These are phyloP conservation scores for Tor tambroides DNA, from an alignment of 2,113 vertebrate genomes.

Conservation along the genomic window DNA sequence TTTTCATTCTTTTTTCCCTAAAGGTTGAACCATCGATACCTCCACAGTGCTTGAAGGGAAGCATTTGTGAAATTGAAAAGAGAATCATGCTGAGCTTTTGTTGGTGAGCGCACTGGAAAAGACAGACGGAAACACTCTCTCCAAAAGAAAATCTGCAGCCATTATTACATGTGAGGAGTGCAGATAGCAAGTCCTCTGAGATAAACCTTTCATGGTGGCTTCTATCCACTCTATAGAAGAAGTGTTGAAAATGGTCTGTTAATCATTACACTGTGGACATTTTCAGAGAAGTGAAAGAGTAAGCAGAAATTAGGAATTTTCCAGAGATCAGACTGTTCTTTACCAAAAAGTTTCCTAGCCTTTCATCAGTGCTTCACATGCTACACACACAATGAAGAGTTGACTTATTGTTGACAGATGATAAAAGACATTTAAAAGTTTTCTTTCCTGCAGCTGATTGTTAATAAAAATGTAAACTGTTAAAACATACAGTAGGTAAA, in stretches of 20 bases:
- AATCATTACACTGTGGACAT: slow-evolving; percentile 24
- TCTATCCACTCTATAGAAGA: slow-evolving; percentile 4
- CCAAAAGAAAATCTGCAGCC: slow-evolving; percentile 27
- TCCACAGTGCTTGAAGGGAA: not conserved
- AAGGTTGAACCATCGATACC: not conserved
- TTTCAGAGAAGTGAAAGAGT: not conserved
- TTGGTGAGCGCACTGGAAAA: slow-evolving; percentile 20
- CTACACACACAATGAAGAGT: too few species aligned
- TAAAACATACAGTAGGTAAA: too few species aligned
- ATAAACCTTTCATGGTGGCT: not conserved
- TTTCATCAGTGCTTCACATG: too few species aligned
- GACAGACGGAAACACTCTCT: slow-evolving; percentile 15
- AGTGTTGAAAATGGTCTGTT: slow-evolving; percentile 2
- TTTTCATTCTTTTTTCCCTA: not conserved
- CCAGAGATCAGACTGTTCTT: not conserved
- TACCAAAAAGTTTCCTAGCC: not conserved
- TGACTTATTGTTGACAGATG: too few species aligned
- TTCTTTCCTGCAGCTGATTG: too few species aligned
- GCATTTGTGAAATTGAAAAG: slow-evolving; percentile 44
- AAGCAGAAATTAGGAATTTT: not conserved
- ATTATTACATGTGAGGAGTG: slow-evolving; percentile 14
- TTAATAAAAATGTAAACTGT: too few species aligned
- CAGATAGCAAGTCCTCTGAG: slow-evolving; percentile 26
- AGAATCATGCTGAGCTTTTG: slow-evolving; percentile 43
- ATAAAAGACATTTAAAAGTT: too few species aligned